Conservation (phyloP, 2,797 vertebrate species). For the Orientallactaga sibirica region DNA sequence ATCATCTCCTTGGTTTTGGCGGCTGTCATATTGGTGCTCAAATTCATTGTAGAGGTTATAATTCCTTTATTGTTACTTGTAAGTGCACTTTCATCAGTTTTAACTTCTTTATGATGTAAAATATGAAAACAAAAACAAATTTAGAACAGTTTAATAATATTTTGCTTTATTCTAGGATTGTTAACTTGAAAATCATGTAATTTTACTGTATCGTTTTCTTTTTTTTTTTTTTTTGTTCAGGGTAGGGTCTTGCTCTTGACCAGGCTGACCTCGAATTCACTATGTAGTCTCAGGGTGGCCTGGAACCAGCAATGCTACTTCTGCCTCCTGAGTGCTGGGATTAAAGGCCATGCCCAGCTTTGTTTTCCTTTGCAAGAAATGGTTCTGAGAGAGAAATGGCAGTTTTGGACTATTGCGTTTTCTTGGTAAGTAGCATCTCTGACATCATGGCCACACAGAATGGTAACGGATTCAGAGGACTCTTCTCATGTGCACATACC, state of each 20-base stretch:
- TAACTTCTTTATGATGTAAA: constrained; percentile 54
- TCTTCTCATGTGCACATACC: background rate
- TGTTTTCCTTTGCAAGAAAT: background rate
- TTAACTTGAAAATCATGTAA: background rate
- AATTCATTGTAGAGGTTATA: constrained; percentile 79
- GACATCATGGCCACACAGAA: background rate
- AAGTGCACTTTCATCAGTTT: background rate
- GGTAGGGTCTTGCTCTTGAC: too few relatives aligned
- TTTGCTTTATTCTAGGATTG: constrained; percentile 6
- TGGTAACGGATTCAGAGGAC: background rate
- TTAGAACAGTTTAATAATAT: background rate
- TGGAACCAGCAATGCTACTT: too few relatives aligned
- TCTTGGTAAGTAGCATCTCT: background rate
- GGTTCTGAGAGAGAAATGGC: background rate
- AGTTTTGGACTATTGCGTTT: background rate
- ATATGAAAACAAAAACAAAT: background rate
- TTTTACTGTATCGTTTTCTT: background rate
- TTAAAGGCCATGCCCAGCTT: too few relatives aligned
- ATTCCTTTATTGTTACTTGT: constrained; percentile 60
- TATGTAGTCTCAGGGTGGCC: too few relatives aligned
- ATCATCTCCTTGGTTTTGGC: constrained; percentile 83
- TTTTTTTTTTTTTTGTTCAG: background rate
- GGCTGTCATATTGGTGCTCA: constrained; percentile 78
- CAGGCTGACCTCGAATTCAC: too few relatives aligned
- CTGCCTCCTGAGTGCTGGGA: too few relatives aligned